Evolutionary conservation across 92 coral and sea anemone species (phyloP), one percentile per base, ranked within the genome.

Genomic region (Zoanthus sociatus): DNA sequence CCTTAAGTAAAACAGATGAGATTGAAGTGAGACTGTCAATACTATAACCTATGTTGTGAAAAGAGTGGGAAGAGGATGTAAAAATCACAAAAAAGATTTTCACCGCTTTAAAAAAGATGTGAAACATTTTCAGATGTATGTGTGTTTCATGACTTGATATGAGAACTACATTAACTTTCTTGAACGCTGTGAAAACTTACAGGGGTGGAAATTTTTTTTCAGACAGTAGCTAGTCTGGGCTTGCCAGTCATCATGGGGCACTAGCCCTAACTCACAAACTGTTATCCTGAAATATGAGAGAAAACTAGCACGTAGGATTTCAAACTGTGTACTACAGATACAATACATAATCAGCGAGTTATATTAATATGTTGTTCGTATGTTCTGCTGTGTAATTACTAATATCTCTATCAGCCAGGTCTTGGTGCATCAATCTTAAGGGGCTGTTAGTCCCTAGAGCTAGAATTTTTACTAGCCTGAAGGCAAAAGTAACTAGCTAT

Each of bases 161-260:
- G 67, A 60, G 67, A 60, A 60, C 67, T 69, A 69, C 74, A 69
- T 21, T 33, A 69, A 69, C 74, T 69, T 69, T 69, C 47, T 69
- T 69, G 37, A 69, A 69, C 44, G 74, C 74, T 69, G 74, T 69
- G 74, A 69, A 69, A 69, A 69, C 37, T 21, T 69, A 21, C 74
- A 69, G 74, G 44, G 74, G 74, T 60, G 46, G 74, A 69, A 69
- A 1, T 69, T 69, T 69, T 63, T 69, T 69, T 69, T 60, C 46
- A 69, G 46, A 69, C 74, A 69, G 74, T 69, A 9, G 74, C 74
- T 69, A 33, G 46, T 21, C 74, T 69, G 74, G 46, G 74, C 74
- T 69, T 42, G 74, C 74, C 37, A 69, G 12, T 69, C 74, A 26
- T 69, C 37, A 69, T 69, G 74, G 74, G 44, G 74, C 74, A 69